Percentiles rank a stretch among this genome's conserved stretches.
These are phyloP conservation scores for Melanotaenia pygmaea DNA, from an alignment of 2,797 vertebrate genomes.

Conservation along the genomic window DNA sequence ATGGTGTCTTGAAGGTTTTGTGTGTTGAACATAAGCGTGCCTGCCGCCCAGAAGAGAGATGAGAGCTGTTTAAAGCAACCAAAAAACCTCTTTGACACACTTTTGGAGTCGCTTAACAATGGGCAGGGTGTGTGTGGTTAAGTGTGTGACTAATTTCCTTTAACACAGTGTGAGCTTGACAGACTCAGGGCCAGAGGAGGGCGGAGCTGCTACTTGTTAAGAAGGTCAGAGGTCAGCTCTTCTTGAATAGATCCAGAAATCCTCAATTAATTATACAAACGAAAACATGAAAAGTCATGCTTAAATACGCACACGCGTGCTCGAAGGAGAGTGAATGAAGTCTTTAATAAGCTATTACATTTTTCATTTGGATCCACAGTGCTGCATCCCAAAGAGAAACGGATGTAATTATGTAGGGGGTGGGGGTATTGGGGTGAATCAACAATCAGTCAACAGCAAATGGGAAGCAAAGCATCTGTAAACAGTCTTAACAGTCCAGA, in stretches of 20 bases:
- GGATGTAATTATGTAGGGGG: constrained; percentile 41
- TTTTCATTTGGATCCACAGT: constrained; percentile 11
- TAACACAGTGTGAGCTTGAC: constrained; percentile 79
- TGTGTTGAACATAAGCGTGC: constrained; percentile 61
- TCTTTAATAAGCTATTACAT: constrained; percentile 63
- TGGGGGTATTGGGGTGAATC: constrained; percentile 23
- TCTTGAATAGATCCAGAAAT: constrained; percentile 79
- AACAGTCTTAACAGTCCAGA: constrained; percentile 49
- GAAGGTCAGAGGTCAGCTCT: constrained; percentile 78
- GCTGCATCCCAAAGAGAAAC: constrained; percentile 50
- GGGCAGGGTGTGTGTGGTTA: constrained; percentile 75
- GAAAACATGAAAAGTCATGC: constrained; percentile 27
- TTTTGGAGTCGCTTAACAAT: constrained; percentile 76
- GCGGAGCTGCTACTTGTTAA: constrained; percentile 78
- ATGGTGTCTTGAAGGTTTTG: constrained; percentile 25
- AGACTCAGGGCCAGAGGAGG: constrained; percentile 68
- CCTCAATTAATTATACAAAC: constrained; percentile 83
- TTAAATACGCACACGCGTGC: constrained; percentile 39
- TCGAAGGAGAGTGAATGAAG: constrained; percentile 18
- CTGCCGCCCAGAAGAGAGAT: constrained; percentile 49
- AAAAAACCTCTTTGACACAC: constrained; percentile 79
- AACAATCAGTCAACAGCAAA: constrained; percentile 56
- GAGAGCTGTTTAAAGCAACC: constrained; percentile 71
- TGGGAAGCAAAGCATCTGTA: constrained; percentile 44
- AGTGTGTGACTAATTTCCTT: constrained; percentile 83